phyloP scores from a whole-genome alignment of 2,113 vertebrate species.

The Psammodynastes pulverulentus region DNA sequence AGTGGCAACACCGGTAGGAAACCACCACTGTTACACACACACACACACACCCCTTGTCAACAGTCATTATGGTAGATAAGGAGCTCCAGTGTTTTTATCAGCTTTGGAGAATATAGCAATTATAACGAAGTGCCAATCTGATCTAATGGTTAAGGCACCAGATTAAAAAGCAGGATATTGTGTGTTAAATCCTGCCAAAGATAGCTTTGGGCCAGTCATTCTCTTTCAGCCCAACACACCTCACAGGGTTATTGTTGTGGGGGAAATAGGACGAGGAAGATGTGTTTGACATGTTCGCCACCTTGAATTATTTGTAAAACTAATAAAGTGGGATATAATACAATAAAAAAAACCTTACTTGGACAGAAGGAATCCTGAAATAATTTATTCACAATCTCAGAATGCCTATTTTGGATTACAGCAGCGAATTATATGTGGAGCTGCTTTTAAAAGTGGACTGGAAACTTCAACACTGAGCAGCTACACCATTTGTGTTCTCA shows the following conservation, averaged over 20 bases:
- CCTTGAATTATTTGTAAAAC: too few relatives aligned
- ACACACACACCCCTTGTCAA: too few relatives aligned
- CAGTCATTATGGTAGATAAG: not conserved
- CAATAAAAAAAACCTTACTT: not conserved
- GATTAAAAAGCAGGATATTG: too few relatives aligned
- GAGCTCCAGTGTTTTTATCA: not conserved
- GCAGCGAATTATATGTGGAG: not conserved
- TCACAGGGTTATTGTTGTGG: too few relatives aligned
- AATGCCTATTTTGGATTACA: not conserved
- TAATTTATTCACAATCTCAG: not conserved
- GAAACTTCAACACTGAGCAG: not conserved
- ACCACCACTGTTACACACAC: too few relatives aligned
- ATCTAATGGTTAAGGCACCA: too few relatives aligned
- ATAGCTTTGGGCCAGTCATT: too few relatives aligned
- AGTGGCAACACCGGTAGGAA: too few relatives aligned
- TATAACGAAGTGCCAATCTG: too few relatives aligned
- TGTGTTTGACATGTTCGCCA: not conserved
- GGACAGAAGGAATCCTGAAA: not conserved
- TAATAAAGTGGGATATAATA: too few relatives aligned
- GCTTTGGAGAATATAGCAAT: not conserved
- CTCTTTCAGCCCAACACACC: too few relatives aligned
- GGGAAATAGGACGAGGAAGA: not conserved
- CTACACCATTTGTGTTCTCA: not conserved
- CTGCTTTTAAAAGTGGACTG: not conserved
- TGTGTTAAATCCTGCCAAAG: too few relatives aligned